phyloP scores from a whole-genome alignment of 2,888 invertebrate genomes.

The Barypeithes pellucidus region DNA sequence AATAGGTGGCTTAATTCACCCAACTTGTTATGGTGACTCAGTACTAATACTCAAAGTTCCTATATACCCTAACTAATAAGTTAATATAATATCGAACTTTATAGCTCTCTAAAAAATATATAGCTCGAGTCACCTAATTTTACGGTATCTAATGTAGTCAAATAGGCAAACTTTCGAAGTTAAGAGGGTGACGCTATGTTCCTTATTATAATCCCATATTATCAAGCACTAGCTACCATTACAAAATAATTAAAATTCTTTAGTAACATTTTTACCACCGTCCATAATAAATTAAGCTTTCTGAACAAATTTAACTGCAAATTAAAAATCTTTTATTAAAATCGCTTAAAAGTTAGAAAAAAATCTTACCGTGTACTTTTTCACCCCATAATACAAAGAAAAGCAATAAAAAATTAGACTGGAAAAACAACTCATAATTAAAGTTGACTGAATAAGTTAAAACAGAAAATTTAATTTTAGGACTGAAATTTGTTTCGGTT shows the following conservation, averaged over 20 bases:
- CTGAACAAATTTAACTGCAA: constrained; percentile 11
- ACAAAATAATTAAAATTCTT: too few species aligned
- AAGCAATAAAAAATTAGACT: constrained; percentile 7
- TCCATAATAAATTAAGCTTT: neutral
- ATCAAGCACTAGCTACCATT: neutral
- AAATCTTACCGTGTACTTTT: constrained; percentile 6
- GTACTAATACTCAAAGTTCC: too few species aligned
- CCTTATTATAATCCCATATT: neutral
- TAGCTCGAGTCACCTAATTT: too few species aligned
- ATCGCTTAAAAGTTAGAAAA: neutral
- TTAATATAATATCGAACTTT: too few species aligned
- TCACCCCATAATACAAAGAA: neutral
- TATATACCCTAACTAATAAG: too few species aligned
- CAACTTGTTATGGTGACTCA: too few species aligned
- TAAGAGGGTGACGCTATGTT: too few species aligned
- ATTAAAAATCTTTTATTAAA: constrained; percentile 11
- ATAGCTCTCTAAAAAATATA: too few species aligned
- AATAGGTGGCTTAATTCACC: too few species aligned
- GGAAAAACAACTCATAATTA: constrained; percentile 14
- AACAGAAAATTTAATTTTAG: constrained; percentile 17
- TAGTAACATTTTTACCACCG: neutral
- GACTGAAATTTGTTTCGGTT: constrained; percentile 8
- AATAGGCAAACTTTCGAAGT: too few species aligned
- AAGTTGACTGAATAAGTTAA: constrained; percentile 14
- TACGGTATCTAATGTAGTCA: too few species aligned